Evolutionary conservation across 2,797 vertebrate genomes (phyloP), one percentile per base, ranked within the genome.

Genomic region (Merluccius polli): DNA sequence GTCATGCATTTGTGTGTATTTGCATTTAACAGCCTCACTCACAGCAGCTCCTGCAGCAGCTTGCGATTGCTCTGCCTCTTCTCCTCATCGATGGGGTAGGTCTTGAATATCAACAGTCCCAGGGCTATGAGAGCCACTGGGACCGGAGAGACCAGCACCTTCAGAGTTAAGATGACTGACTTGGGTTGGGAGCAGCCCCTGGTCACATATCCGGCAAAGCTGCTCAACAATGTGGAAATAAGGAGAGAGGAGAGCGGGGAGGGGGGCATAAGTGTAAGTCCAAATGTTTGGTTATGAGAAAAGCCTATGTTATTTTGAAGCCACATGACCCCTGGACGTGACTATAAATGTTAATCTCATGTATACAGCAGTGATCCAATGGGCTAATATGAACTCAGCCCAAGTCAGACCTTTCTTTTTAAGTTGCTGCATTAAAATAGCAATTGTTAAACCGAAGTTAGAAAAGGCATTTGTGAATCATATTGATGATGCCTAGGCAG

Each of bases 11-110:
- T 38, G 41, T 67, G 33, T 38, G 36, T 18, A 11, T 16, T 67
- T 27, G 16, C 63, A 24, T 80, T 44, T 31, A 24, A 59, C 10
- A 63, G 76, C 68, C 69, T 71, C 71, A 89, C 93, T 93, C 86
- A 96, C 97, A 95, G 86, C 32, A 95, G 83, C 63, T 95, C 85
- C 85, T 96, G 94, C 68, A 99, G 89, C 12, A 93, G 90, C 84
- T 95, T 96, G 71, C 91, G 95, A 90, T 98, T 99, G 30, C 92
- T 79, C 80, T 84, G 91, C 81, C 97, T 89, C 79, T 88, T 94
- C 41, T 95, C 91, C 85, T 99, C 97, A 0, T 98, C 87, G 0
- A 99, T 98, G 35, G 98, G 98, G 73, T 99, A 99, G 0, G 95
- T 91, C 82, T 85, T 95, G 83, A 99, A 94, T 29, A 99, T 94